These are phyloP conservation scores for Toxotes chatareus DNA, from an alignment of 2,113 vertebrate genomes.

Conservation along the genomic window DNA sequence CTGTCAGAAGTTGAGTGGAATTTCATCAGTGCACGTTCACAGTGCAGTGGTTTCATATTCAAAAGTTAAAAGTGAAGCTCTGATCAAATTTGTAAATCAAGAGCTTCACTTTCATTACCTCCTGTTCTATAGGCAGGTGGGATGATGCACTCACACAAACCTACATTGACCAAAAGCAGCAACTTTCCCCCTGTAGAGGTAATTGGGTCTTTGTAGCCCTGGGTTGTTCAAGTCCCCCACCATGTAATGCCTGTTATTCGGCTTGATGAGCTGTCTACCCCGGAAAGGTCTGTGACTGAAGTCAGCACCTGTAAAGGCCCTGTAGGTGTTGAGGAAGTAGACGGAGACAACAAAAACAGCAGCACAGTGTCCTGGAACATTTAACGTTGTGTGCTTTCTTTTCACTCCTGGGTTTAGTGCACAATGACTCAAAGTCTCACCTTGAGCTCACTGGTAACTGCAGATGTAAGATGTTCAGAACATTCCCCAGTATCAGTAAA, in stretches of 20 bases:
- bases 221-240: not conserved
- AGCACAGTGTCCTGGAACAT: not conserved
- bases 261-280: conserved; percentile 11
- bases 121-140: too few relatives aligned
- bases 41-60: not conserved
- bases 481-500: not conserved
- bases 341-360: not conserved
- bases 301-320: not conserved
- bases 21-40: too few relatives aligned
- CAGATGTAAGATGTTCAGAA: too few relatives aligned
- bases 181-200: not conserved
- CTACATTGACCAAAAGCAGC: not conserved
- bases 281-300: not conserved
- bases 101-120: too few relatives aligned
- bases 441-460: not conserved
- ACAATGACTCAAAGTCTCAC: not conserved
- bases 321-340: not conserved
- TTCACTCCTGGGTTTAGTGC: not conserved
- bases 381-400: not conserved
- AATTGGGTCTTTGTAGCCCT: not conserved
- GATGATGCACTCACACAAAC: not conserved
- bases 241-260: not conserved
- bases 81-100: too few relatives aligned
- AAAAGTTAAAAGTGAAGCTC: too few relatives aligned
- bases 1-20: too few relatives aligned